phyloP scores from a whole-genome alignment of 2,888 invertebrate genomes.

The Agelastica alni region DNA sequence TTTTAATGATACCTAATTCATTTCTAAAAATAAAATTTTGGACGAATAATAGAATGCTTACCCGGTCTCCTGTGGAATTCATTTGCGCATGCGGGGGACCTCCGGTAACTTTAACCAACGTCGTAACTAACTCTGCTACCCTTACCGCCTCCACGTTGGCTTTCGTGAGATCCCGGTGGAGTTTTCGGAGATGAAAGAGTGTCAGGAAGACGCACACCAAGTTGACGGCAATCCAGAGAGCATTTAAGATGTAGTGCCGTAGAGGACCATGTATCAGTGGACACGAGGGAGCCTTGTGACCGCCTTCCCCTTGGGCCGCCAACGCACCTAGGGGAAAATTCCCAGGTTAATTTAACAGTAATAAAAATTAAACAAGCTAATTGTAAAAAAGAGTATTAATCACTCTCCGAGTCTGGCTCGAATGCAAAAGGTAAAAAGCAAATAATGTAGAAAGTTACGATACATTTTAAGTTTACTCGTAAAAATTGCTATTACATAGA shows the following conservation, averaged over 20 bases:
- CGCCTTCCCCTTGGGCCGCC: constrained; percentile 77
- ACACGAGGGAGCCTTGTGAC: constrained; percentile 80
- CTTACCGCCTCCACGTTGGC: constrained; percentile 83
- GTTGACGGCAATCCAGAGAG: constrained; percentile 88
- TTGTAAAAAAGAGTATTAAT: too few species aligned
- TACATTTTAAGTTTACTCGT: too few species aligned
- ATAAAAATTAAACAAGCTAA: too few species aligned
- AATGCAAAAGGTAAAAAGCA: too few species aligned
- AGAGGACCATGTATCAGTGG: constrained; percentile 86
- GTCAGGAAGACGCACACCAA: constrained; percentile 83
- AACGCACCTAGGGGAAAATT: constrained; percentile 71
- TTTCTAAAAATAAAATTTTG: too few species aligned
- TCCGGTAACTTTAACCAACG: constrained; percentile 80
- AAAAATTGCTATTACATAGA: too few species aligned
- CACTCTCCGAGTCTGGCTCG: too few species aligned
- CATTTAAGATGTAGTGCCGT: constrained; percentile 87
- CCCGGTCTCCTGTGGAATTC: constrained; percentile 47
- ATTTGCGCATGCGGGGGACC: constrained; percentile 47
- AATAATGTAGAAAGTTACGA: too few species aligned
- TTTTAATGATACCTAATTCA: too few species aligned
- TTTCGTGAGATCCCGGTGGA: constrained; percentile 81
- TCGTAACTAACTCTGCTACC: constrained; percentile 81
- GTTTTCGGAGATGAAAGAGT: constrained; percentile 79
- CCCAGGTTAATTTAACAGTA: too few species aligned
- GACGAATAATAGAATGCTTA: constrained; percentile 22